Conservation (phyloP, 1,140 invertebrate species). For the Thaumatotibia leucotreta region DNA sequence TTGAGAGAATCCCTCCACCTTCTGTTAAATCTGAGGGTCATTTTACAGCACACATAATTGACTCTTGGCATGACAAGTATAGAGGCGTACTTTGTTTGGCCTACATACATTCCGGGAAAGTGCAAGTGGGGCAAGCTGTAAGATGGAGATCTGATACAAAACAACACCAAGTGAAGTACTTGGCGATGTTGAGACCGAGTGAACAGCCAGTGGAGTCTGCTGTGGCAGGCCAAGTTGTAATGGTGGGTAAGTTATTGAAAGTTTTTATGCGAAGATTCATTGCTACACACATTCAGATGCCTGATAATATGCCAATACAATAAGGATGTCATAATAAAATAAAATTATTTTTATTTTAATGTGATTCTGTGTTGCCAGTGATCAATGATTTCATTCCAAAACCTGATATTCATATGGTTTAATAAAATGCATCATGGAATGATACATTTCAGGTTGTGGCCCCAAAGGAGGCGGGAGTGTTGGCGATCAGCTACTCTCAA, state of each 20-base stretch:
- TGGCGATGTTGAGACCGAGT: conserved; percentile 89
- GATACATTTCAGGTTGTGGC: conserved; percentile 51
- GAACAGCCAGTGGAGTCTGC: conserved; percentile 83
- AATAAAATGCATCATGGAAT: conserved; percentile 90
- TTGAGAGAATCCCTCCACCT: conserved; percentile 89
- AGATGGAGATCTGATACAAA: conserved; percentile 80
- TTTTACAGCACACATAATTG: conserved; percentile 92
- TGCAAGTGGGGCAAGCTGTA: conserved; percentile 81
- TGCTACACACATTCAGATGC: no score
- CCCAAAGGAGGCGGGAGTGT: conserved; percentile 67
- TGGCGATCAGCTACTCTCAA: conserved; percentile 61
- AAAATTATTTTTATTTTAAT: no score
- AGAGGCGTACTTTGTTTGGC: conserved; percentile 90
- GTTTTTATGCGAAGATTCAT: no score
- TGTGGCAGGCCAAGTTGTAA: conserved; percentile 78
- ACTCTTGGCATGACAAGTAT: conserved; percentile 95
- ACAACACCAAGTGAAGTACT: conserved; percentile 87
- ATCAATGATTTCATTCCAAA: no score
- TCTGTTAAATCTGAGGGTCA: conserved; percentile 76
- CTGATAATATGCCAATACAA: no score
- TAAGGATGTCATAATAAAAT: no score
- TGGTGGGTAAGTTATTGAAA: conserved; percentile 56
- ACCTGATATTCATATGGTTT: no score
- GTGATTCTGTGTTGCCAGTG: no score
- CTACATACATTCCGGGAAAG: conserved; percentile 85